A percentile compares a stretch with the other conserved stretches of the same genome.
These are phyloP conservation scores for Arenaria interpres DNA, from an alignment of 2,113 vertebrate genomes.

Conservation along the genomic window DNA sequence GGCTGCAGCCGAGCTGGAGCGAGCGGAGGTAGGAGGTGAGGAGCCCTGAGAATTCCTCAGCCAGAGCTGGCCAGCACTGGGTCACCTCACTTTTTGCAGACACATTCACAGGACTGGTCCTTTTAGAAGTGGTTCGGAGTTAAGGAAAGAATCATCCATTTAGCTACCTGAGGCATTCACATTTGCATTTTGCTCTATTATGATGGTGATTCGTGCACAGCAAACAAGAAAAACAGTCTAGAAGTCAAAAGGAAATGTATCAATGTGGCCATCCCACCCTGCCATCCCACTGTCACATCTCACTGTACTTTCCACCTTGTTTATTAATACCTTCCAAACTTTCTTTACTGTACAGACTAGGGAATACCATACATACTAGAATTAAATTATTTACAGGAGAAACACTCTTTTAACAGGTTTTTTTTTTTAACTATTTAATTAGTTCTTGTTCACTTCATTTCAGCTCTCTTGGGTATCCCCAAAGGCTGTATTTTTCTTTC, in stretches of 20 bases:
- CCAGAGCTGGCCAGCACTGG: not conserved
- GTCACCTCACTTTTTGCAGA: not conserved
- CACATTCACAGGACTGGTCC: not conserved
- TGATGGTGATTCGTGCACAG: not conserved
- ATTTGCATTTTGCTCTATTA: not conserved
- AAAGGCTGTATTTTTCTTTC: not conserved
- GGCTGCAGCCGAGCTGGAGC: not conserved
- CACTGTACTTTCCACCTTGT: not conserved
- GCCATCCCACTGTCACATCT: not conserved
- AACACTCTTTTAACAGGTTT: not conserved
- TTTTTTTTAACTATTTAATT: not conserved
- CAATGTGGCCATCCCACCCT: rapidly evolving
- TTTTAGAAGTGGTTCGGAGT: not conserved
- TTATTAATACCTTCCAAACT: not conserved
- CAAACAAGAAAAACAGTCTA: not conserved
- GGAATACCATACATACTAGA: not conserved
- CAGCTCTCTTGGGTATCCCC: not conserved
- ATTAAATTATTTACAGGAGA: not conserved
- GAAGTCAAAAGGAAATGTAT: not conserved
- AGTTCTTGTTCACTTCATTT: not conserved
- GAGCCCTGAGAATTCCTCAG: not conserved
- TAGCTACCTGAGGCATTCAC: not conserved
- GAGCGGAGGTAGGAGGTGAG: not conserved
- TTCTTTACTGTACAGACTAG: not conserved
- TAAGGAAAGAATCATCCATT: not conserved